Evolutionary conservation across 1,140 invertebrate species (phyloP).

Genomic region (Aphidius gifuensis): DNA sequence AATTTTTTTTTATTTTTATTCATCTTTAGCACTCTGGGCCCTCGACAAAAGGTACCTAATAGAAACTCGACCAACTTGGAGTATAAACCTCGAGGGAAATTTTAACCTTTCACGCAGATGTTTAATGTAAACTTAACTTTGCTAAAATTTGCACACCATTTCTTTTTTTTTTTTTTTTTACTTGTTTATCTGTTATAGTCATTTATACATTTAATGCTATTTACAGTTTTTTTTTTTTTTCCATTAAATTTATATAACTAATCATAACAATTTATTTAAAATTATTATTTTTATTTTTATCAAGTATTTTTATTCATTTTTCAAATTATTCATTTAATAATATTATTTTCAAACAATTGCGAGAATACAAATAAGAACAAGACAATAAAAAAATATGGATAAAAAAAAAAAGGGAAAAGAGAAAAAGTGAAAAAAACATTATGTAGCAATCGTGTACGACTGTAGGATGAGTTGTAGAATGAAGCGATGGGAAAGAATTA

Average conservation of each 20-base stretch:
- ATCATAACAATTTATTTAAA: conserved; percentile 14
- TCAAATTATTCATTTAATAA: conserved; percentile 32
- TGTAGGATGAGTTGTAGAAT: conserved; percentile 25
- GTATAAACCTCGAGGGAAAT: conserved; percentile 48
- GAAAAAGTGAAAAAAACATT: conserved; percentile 2
- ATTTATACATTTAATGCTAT: not conserved
- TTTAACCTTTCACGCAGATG: conserved; percentile 48
- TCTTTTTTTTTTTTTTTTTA: conserved; percentile 20
- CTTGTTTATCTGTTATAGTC: conserved; percentile 16
- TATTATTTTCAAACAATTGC: conserved; percentile 12
- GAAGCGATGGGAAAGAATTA: conserved; percentile 50
- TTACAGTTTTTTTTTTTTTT: conserved; percentile 22
- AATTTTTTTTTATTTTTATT: too few species aligned
- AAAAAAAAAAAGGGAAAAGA: conserved; percentile 15
- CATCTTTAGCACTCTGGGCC: conserved; percentile 14
- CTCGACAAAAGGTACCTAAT: conserved; percentile 37
- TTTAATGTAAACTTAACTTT: conserved; percentile 52
- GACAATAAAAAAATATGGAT: conserved; percentile 28
- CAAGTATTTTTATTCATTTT: conserved; percentile 18
- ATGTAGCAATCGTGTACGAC: not conserved
- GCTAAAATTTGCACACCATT: conserved; percentile 19
- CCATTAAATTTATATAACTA: conserved; percentile 40
- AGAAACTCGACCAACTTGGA: conserved; percentile 33
- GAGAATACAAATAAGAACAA: conserved; percentile 2
- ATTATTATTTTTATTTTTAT: too few species aligned